These are phyloP conservation scores for Coregonus ussuriensis DNA, from an alignment of 2,797 vertebrate species.

Conservation along the genomic window DNA sequence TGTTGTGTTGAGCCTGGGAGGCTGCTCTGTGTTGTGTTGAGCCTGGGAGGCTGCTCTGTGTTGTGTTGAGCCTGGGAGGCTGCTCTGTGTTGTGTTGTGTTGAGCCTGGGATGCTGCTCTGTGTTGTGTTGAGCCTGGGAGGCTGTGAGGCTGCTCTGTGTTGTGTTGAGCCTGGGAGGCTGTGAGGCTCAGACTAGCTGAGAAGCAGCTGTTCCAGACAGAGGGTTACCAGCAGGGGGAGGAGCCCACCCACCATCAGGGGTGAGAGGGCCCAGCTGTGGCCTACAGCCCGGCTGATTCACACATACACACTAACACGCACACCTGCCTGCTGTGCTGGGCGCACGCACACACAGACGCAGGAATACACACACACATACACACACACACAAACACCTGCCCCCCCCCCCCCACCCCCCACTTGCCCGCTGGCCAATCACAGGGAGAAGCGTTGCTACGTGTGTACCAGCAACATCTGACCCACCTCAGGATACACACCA, in stretches of 20 bases:
- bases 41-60: too few species aligned
- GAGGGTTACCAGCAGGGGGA: slow-evolving; percentile 45
- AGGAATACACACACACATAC: slow-evolving; percentile 4
- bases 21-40: too few species aligned
- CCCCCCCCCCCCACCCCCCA: not conserved
- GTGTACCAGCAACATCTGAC: slow-evolving; percentile 15
- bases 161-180: slow-evolving; percentile 27
- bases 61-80: too few species aligned
- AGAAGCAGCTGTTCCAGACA: slow-evolving; percentile 56
- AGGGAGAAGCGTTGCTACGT: slow-evolving; percentile 10
- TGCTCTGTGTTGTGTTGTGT: too few species aligned
- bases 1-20: too few species aligned
- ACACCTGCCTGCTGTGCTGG: slow-evolving; percentile 48
- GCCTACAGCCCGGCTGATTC: slow-evolving; percentile 17
- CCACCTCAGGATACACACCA: not conserved
- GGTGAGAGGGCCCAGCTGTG: slow-evolving; percentile 55
- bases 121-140: too few species aligned
- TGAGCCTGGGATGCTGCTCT: too few species aligned
- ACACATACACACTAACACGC: slow-evolving; percentile 34
- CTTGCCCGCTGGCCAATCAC: slow-evolving; percentile 20
- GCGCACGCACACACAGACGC: slow-evolving; percentile 17
- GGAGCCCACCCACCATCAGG: slow-evolving; percentile 38
- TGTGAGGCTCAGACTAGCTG: slow-evolving; percentile 27
- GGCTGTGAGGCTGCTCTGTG: too few species aligned
- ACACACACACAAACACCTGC: slow-evolving; percentile 1